These are phyloP conservation scores for Bubo blakistoni DNA, from an alignment of 2,113 vertebrate species.

Conservation along the genomic window DNA sequence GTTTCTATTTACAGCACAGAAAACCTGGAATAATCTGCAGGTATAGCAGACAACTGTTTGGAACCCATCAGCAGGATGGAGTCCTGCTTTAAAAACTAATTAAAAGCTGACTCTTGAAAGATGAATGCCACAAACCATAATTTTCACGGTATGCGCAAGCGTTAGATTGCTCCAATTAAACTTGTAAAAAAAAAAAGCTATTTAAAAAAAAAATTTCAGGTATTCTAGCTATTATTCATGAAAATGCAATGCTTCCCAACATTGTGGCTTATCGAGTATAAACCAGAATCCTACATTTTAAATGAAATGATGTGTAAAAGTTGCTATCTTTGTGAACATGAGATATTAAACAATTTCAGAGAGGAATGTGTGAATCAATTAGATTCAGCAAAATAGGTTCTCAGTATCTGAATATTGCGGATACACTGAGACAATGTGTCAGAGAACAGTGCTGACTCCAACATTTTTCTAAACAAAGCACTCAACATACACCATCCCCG, in stretches of 20 bases:
- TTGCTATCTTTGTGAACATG: constrained; percentile 49
- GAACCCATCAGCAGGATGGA: background rate
- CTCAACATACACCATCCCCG: background rate
- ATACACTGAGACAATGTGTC: background rate
- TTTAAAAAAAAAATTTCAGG: background rate
- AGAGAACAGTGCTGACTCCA: constrained; percentile 34
- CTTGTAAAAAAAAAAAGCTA: background rate
- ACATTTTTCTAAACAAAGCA: constrained; percentile 50
- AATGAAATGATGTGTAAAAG: constrained; percentile 57
- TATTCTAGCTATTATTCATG: background rate
- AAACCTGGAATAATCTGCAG: constrained; percentile 1
- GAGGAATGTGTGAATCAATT: constrained; percentile 53
- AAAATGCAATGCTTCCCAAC: constrained; percentile 1
- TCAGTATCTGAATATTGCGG: background rate
- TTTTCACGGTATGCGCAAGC: background rate
- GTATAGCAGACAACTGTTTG: background rate
- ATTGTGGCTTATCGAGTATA: constrained; percentile 15
- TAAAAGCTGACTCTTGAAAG: background rate
- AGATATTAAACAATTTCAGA: constrained; percentile 48
- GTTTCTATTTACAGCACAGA: background rate
- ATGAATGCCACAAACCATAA: background rate
- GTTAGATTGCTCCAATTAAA: background rate
- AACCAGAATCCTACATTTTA: constrained; percentile 29
- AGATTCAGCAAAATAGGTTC: constrained; percentile 56
- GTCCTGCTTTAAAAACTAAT: constrained; percentile 8